Conservation (phyloP, 2,113 vertebrate species). For the Collichthys lucidus region DNA sequence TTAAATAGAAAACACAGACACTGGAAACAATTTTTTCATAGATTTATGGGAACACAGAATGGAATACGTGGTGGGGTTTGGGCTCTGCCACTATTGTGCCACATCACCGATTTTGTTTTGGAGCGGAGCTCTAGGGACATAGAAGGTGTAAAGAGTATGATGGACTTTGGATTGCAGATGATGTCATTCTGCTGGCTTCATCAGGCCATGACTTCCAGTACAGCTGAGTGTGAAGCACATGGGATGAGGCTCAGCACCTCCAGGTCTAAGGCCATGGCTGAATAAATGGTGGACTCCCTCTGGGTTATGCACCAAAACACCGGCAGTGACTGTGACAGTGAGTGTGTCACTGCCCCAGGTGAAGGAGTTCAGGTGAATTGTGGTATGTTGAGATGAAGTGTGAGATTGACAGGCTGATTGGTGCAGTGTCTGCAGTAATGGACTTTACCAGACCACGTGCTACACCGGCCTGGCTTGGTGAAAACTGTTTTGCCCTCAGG, state of each 20-base stretch:
- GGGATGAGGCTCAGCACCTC: not conserved
- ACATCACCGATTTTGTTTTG: not conserved
- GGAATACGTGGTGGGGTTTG: not conserved
- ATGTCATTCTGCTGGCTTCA: not conserved
- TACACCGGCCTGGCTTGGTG: not conserved
- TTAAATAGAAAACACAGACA: not conserved
- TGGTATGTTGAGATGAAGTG: not conserved
- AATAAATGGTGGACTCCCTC: not conserved
- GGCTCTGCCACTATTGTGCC: not conserved
- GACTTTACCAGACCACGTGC: not conserved
- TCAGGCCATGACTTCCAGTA: not conserved
- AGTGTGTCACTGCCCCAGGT: not conserved
- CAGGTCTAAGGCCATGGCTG: not conserved
- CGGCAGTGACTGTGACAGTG: too few relatives aligned
- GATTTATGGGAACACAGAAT: not conserved
- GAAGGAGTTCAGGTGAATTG: not conserved
- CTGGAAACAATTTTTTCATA: not conserved
- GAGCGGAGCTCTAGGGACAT: not conserved
- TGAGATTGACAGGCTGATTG: not conserved
- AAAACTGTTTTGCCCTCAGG: not conserved
- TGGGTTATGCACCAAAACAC: too few relatives aligned
- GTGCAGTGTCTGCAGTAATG: not conserved
- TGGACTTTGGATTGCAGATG: not conserved
- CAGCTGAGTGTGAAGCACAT: not conserved
- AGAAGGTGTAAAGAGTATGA: not conserved